A percentile compares a stretch with the other conserved stretches of the same genome.
These are phyloP conservation scores for Bhutanitis thaidina DNA, from an alignment of 2,888 invertebrate species.

Conservation along the genomic window DNA sequence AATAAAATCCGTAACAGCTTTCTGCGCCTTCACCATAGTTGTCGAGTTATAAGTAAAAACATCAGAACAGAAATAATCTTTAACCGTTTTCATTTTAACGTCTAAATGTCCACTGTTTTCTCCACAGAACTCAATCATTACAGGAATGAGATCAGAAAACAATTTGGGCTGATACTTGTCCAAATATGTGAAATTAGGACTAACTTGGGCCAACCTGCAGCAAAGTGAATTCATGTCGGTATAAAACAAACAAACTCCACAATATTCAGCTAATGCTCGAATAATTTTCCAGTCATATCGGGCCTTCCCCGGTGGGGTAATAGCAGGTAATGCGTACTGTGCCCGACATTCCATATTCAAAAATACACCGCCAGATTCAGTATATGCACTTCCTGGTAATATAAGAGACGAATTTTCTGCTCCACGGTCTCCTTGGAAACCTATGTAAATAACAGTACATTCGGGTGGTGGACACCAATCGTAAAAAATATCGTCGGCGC, in stretches of 20 bases:
- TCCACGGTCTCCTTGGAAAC: constrained; percentile 97
- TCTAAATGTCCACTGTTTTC: constrained; percentile 26
- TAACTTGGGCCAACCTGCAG: constrained; percentile 51
- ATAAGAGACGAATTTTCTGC: constrained; percentile 93
- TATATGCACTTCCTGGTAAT: constrained; percentile 97
- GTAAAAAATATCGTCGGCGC: constrained; percentile 93
- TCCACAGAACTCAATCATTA: constrained; percentile 24
- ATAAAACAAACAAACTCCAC: constrained; percentile 46
- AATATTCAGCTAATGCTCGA: constrained; percentile 59
- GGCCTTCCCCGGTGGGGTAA: constrained; percentile 95
- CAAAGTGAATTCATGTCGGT: constrained; percentile 42
- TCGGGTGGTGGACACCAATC: constrained; percentile 86
- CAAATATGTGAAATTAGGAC: constrained; percentile 52
- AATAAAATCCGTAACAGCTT: constrained; percentile 34
- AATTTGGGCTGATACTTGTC: constrained; percentile 49
- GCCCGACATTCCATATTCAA: constrained; percentile 98
- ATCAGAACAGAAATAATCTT: constrained; percentile 65
- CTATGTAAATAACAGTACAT: constrained; percentile 91
- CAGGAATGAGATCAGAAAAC: constrained; percentile 35
- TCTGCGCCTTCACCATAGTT: constrained; percentile 57
- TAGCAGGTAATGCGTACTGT: constrained; percentile 92
- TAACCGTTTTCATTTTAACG: constrained; percentile 47
- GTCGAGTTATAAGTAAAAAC: constrained; percentile 59
- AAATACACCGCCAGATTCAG: constrained; percentile 96
- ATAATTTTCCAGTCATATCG: constrained; percentile 99